phyloP scores from a whole-genome alignment of 2,888 invertebrate species.

The Hypsopygia costalis region DNA sequence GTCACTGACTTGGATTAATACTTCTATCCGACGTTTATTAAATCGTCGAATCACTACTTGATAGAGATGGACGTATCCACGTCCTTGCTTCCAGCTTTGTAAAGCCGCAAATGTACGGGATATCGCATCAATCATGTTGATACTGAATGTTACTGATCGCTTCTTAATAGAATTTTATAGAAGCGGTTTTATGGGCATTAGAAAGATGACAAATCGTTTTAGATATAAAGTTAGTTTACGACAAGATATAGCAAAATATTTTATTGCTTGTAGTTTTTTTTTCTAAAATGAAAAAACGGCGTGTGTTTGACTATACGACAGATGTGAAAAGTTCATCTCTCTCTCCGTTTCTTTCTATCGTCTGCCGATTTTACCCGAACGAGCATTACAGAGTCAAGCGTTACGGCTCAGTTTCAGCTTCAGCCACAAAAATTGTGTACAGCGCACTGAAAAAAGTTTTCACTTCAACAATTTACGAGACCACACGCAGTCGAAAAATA shows the following conservation, averaged over 20 bases:
- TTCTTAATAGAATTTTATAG: background rate
- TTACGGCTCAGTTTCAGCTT: too few relatives aligned
- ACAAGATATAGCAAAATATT: background rate
- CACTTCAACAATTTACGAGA: slow-evolving; percentile 27
- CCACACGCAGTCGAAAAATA: slow-evolving; percentile 35
- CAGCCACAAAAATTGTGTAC: too few relatives aligned
- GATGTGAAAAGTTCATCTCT: too few relatives aligned
- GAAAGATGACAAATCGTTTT: background rate
- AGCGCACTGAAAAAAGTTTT: too few relatives aligned
- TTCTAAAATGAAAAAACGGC: too few relatives aligned
- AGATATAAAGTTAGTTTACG: too few relatives aligned
- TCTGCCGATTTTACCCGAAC: too few relatives aligned
- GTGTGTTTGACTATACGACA: too few relatives aligned
- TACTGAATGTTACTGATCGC: background rate
- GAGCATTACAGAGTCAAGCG: too few relatives aligned
- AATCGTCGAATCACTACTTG: slow-evolving; percentile 46
- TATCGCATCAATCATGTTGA: background rate
- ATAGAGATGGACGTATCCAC: slow-evolving; percentile 20
- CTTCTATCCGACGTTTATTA: slow-evolving; percentile 63
- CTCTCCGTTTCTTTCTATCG: too few relatives aligned
- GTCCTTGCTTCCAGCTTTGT: slow-evolving; percentile 9
- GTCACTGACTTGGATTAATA: slow-evolving; percentile 73
- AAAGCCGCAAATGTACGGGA: slow-evolving; percentile 4
- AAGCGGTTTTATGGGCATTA: background rate
- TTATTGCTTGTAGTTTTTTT: background rate